Base-by-base conservation (phyloP, 2,888 invertebrate genomes). In the Sphaerophoria rueppellii region DNA sequence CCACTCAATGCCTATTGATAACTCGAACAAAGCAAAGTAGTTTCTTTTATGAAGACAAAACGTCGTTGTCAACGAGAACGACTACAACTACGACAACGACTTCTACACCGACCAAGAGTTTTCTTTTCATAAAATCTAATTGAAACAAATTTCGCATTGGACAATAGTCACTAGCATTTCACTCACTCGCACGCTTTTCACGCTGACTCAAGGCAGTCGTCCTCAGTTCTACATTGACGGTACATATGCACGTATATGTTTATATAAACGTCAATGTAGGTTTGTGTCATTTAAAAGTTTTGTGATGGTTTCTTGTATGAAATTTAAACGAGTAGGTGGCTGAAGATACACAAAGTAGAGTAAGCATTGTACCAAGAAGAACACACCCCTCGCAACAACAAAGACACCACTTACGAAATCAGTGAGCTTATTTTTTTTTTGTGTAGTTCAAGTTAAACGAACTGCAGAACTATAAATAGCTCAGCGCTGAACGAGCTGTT, bases 401-500 rank as follows among this genome's bases (percentile, higher is more conserved):
- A 55, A 58, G 24, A 24, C 40, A 37, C 57, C 14, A 60, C 60
- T 60, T 60, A 60, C 40, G 24, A n/a, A 60, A 60, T 60, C 43
- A 43, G 40, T 43, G 60, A 60, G 60, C 40, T 60, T 60, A 60
- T 40, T 60, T 60, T 16, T 11, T 57, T 9, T 34, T 14, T 57
- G 16, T 24, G 40, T 60, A 60, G 60, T 60, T 60, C 60, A 60
- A 60, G 60, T 60, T 71, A 54, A 58, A 73, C 67, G 79, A 79
- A 73, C 79, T 79, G 73, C 73, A 79, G 60, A 54, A 46, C 73
- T 79, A 73, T 67, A 79, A 79, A 79, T 79, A 79, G 67, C 43
- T 60, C 24, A 24, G 43, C 60, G 24, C 7, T 60, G 40, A 6
- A 24, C 16, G 58, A 12, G 37, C 6, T 37, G 35, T 9, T 34